Evolutionary conservation across 2,797 vertebrate genomes (phyloP).

Genomic region (Artibeus jamaicensis): DNA sequence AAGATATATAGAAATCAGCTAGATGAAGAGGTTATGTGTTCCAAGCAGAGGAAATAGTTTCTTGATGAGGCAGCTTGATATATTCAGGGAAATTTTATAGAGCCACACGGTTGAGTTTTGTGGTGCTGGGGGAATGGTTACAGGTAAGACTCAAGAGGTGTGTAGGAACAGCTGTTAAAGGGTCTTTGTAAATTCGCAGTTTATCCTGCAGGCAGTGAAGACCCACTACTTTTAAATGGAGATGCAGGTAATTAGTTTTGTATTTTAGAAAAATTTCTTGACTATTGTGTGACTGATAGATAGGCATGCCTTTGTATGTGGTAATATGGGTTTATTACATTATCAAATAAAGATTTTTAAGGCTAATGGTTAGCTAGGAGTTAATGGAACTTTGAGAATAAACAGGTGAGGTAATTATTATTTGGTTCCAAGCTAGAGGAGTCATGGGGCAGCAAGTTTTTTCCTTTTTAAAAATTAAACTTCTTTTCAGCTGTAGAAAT

Average conservation of each 20-base stretch:
- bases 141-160: background rate
- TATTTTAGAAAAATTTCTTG: background rate
- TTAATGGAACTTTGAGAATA: constrained; percentile 56
- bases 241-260: background rate
- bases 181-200: background rate
- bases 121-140: background rate
- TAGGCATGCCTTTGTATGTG: background rate
- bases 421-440: constrained; percentile 78
- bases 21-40: background rate
- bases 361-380: constrained; percentile 22
- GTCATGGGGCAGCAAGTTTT: constrained; percentile 77
- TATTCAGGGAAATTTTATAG: background rate
- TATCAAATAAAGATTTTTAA: constrained; percentile 66
- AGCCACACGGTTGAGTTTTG: background rate
- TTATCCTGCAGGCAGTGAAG: background rate
- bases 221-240: background rate
- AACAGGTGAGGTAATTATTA: constrained; percentile 77
- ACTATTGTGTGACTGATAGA: background rate
- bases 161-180: background rate
- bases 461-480: constrained; percentile 81
- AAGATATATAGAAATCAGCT: background rate
- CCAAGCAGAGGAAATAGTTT: background rate
- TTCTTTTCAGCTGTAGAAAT: constrained; percentile 86
- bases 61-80: background rate
- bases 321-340: background rate